Percentiles rank a stretch among this genome's conserved stretches.
Conservation (phyloP, 2,797 vertebrate species). For the Gymnothorax javanicus region DNA sequence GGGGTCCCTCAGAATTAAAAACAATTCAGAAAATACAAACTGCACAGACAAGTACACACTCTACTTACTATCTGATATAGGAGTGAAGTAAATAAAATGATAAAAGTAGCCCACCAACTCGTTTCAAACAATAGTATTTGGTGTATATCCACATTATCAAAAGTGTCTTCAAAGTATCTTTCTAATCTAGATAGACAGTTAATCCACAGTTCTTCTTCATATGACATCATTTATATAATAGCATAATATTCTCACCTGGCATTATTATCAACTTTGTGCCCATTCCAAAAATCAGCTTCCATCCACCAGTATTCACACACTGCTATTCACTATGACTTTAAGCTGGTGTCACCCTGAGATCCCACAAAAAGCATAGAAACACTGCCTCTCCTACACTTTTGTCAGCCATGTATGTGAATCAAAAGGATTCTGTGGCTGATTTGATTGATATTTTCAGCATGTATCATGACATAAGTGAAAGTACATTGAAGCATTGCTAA, state of each 20-base stretch:
- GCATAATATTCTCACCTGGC: background rate
- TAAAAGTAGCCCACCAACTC: background rate
- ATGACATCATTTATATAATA: background rate
- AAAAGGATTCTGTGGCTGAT: background rate
- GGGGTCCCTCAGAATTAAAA: background rate
- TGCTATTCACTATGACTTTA: slow-evolving; percentile 29
- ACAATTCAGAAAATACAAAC: background rate
- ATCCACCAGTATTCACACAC: slow-evolving; percentile 31
- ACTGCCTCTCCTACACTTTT: background rate
- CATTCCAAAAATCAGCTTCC: slow-evolving; percentile 7
- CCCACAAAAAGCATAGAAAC: background rate
- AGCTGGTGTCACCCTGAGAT: background rate
- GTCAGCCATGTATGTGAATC: background rate
- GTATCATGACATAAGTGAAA: background rate
- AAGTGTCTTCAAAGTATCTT: background rate
- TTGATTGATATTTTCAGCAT: background rate
- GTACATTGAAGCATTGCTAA: background rate
- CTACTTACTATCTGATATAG: background rate
- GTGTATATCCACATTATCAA: background rate
- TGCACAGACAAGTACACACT: background rate
- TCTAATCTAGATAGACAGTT: background rate
- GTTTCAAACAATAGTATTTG: background rate
- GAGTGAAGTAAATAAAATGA: background rate
- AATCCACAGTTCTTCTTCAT: too few species aligned
- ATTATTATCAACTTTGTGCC: background rate